Conservation (phyloP, 2,113 vertebrate genomes). For the Eclectus roratus region DNA sequence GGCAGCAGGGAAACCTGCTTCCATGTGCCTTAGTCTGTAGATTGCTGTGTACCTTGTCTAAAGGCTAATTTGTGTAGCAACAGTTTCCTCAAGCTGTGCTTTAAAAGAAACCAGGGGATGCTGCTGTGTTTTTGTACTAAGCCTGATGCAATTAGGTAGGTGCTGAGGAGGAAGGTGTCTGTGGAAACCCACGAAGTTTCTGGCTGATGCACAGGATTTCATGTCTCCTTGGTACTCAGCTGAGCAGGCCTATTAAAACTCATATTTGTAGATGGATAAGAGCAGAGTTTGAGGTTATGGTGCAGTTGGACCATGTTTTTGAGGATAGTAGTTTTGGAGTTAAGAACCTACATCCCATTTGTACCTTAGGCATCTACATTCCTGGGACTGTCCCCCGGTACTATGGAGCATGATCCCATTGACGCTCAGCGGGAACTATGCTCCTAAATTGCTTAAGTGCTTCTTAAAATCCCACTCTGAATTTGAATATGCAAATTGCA, state of each 20-base stretch:
- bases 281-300: accelerated
- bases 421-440: not conserved
- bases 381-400: no score
- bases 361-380: not conserved
- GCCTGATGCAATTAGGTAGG: not conserved
- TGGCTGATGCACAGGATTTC: not conserved
- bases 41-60: not conserved
- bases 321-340: not conserved
- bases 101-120: not conserved
- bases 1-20: not conserved
- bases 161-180: not conserved
- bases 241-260: not conserved
- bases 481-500: not conserved
- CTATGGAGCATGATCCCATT: not conserved
- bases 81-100: not conserved
- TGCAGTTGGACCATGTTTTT: not conserved
- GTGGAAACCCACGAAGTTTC: not conserved
- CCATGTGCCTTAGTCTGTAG: not conserved
- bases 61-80: not conserved
- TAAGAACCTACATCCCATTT: not conserved
- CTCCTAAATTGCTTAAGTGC: not conserved
- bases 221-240: not conserved
- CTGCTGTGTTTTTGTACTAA: not conserved
- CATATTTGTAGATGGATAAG: not conserved
- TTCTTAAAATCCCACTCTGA: not conserved